Conservation (phyloP, 2,888 invertebrate genomes). For the Polymixis flavicincta region DNA sequence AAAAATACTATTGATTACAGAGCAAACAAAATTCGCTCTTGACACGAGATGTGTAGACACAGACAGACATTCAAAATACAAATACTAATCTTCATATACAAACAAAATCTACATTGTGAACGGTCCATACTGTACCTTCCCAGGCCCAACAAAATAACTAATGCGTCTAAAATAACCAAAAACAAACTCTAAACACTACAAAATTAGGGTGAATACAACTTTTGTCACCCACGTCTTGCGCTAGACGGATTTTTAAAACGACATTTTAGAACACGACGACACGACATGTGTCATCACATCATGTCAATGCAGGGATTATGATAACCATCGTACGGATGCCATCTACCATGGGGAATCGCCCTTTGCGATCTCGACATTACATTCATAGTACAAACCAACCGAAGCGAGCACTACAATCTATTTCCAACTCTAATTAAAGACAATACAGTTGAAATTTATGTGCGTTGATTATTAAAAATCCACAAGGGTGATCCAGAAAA, state of each 20-base stretch:
- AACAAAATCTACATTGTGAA: constrained; percentile 86
- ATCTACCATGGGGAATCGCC: constrained; percentile 89
- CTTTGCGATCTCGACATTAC: constrained; percentile 85
- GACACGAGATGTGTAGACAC: constrained; percentile 79
- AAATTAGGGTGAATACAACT: constrained; percentile 69
- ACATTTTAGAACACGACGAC: constrained; percentile 87
- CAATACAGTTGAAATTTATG: constrained; percentile 64
- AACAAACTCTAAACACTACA: constrained; percentile 67
- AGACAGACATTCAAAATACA: constrained; percentile 79
- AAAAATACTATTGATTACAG: constrained; percentile 71
- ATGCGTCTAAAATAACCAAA: constrained; percentile 48
- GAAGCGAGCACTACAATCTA: constrained; percentile 38
- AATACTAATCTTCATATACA: constrained; percentile 84
- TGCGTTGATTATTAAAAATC: constrained; percentile 60
- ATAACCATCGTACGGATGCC: constrained; percentile 90
- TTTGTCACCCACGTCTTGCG: constrained; percentile 59
- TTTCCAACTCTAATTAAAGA: constrained; percentile 64
- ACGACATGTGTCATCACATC: constrained; percentile 91
- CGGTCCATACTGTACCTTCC: constrained; percentile 82
- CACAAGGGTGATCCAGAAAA: constrained; percentile 84
- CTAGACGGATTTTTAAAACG: constrained; percentile 81
- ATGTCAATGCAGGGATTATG: constrained; percentile 90
- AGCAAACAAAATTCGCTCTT: constrained; percentile 78
- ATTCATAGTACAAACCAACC: constrained; percentile 74
- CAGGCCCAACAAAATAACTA: constrained; percentile 73